These are phyloP conservation scores for Porites lobata DNA, from an alignment of 92 coral and sea anemone species.

Conservation along the genomic window DNA sequence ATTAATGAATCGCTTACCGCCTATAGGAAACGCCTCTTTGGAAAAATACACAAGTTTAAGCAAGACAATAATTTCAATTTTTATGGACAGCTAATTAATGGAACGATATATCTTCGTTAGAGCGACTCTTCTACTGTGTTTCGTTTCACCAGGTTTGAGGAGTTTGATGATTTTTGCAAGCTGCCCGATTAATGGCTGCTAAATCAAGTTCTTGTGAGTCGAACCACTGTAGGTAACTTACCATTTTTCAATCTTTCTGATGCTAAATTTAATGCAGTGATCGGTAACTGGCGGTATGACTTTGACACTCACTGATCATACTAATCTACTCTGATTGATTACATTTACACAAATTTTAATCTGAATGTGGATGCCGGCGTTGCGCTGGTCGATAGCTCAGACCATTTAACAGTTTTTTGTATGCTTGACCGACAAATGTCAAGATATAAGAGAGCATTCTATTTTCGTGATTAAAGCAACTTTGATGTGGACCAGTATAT, in stretches of 20 bases:
- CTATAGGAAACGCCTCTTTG: conserved; percentile 48
- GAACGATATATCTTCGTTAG: conserved; percentile 43
- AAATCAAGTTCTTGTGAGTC: background rate
- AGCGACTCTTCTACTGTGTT: conserved; percentile 13
- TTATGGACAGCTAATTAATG: conserved; percentile 50
- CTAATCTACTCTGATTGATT: conserved; percentile 66
- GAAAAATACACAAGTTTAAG: conserved; percentile 37
- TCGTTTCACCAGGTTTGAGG: conserved; percentile 39
- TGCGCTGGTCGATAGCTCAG: conserved; percentile 62
- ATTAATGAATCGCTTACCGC: conserved; percentile 63
- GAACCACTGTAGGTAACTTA: conserved; percentile 5
- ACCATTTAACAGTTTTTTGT: conserved; percentile 44
- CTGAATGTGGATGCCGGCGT: conserved; percentile 34
- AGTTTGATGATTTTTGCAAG: conserved; percentile 30
- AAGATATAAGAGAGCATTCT: background rate
- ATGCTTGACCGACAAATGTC: background rate
- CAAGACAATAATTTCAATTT: conserved; percentile 47
- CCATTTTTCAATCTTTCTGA: conserved; percentile 37
- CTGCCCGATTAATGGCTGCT: conserved; percentile 6
- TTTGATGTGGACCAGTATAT: conserved; percentile 29
- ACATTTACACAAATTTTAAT: conserved; percentile 42
- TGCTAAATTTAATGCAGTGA: conserved; percentile 28
- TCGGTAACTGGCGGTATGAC: conserved; percentile 22
- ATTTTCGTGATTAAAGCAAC: conserved; percentile 31
- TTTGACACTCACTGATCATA: conserved; percentile 50